Evolutionary conservation across 2,888 invertebrate genomes (phyloP).

Genomic region (Cybosia mesomella): DNA sequence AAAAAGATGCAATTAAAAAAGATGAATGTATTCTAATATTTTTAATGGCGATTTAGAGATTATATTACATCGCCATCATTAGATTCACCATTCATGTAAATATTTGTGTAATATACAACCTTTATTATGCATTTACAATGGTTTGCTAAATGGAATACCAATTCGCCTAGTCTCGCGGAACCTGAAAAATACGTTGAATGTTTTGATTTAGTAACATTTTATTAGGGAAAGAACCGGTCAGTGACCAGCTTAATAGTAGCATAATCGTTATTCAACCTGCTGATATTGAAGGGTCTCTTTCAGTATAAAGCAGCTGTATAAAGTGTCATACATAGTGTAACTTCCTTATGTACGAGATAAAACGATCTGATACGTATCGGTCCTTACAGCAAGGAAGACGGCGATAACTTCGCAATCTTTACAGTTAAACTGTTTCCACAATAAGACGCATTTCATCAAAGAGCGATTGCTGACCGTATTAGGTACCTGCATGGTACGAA

Average conservation of each 20-base stretch:
- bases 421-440: conserved; percentile 50
- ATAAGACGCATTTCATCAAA: conserved; percentile 53
- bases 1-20: too few species aligned
- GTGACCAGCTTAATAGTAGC: neutral
- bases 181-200: neutral
- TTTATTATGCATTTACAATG: neutral
- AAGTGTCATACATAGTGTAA: conserved; percentile 24
- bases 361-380: conserved; percentile 43
- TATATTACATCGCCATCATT: neutral
- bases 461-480: conserved; percentile 49
- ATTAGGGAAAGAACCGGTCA: too few species aligned
- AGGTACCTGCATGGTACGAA: conserved; percentile 44
- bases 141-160: neutral
- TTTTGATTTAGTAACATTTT: neutral
- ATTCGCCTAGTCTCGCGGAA: neutral
- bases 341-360: conserved; percentile 29
- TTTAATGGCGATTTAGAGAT: neutral
- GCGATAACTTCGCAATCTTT: conserved; percentile 37
- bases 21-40: neutral
- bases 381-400: conserved; percentile 39
- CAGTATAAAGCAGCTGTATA: conserved; percentile 17
- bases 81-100: neutral
- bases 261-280: conserved; percentile 6
- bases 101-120: neutral
- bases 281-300: conserved; percentile 10